Evolutionary conservation across 2,888 invertebrate species (phyloP).

Genomic region (Melanostoma mellinum): DNA sequence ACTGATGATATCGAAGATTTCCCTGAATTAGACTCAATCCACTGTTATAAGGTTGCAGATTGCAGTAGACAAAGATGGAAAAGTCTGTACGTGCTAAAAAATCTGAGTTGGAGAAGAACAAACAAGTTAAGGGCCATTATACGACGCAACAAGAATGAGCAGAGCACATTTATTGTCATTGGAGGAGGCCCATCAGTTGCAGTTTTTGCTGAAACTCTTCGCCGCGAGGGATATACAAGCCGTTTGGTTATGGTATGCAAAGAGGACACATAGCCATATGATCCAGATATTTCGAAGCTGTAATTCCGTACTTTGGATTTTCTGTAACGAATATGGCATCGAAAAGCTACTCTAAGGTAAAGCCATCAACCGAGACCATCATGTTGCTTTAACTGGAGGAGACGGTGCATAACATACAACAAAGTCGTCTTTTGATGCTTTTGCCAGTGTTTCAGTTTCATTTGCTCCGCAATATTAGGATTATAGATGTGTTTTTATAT

Average conservation of each 20-base stretch:
- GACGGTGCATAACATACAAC: no score
- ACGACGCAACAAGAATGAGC: conserved; percentile 82
- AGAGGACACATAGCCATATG: conserved; percentile 93
- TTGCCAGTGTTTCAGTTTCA: no score
- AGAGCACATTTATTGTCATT: conserved; percentile 87
- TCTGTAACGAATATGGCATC: conserved; percentile 89
- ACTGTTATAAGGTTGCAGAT: conserved; percentile 95
- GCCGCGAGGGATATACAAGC: conserved; percentile 94
- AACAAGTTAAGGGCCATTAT: conserved; percentile 86
- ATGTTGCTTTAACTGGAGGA: no score
- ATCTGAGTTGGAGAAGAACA: conserved; percentile 83
- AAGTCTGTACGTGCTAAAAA: conserved; percentile 87
- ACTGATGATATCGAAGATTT: conserved; percentile 99
- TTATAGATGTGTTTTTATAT: no score
- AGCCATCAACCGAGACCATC: conserved; percentile 83
- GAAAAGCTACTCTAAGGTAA: conserved; percentile 87
- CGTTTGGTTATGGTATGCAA: conserved; percentile 90
- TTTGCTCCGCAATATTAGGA: no score
- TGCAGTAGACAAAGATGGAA: conserved; percentile 84
- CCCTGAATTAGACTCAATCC: conserved; percentile 96
- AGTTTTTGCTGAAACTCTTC: conserved; percentile 93
- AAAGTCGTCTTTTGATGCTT: no score
- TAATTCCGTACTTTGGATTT: conserved; percentile 89
- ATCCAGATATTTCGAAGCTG: conserved; percentile 88
- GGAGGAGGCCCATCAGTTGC: conserved; percentile 95